Percentiles rank a stretch among this genome's conserved stretches.
Conservation (phyloP, 2,888 invertebrate genomes). For the Microctonus hyperodae region DNA sequence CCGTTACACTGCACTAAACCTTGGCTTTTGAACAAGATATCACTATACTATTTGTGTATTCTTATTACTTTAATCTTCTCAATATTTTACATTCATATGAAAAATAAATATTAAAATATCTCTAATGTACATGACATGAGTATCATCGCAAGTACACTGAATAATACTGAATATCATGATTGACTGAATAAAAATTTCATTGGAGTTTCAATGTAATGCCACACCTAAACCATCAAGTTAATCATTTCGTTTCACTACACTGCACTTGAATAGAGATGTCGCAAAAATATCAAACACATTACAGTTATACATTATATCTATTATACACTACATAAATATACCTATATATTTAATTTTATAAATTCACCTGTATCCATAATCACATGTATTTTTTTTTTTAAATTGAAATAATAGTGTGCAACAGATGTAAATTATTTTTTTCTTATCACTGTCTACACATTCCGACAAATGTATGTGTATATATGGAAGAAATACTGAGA, state of each 20-base stretch:
- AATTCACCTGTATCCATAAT: too few relatives aligned
- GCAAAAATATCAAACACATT: background rate
- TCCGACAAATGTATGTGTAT: too few relatives aligned
- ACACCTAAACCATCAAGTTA: conserved; percentile 10
- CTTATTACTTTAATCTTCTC: background rate
- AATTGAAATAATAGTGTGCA: too few relatives aligned
- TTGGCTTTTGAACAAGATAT: background rate
- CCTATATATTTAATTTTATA: too few relatives aligned
- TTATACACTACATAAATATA: too few relatives aligned
- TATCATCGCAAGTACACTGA: conserved; percentile 5
- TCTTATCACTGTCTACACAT: too few relatives aligned
- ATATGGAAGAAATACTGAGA: too few relatives aligned
- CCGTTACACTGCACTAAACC: background rate
- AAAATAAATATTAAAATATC: background rate
- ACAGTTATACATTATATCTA: background rate
- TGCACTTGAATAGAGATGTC: background rate
- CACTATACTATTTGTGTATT: background rate
- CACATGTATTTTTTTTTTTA: too few relatives aligned
- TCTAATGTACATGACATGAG: conserved; percentile 3
- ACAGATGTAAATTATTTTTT: too few relatives aligned
- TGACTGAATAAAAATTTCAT: background rate
- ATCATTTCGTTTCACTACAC: background rate
- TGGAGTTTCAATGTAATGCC: background rate
- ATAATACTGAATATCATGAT: background rate
- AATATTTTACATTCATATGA: background rate